A percentile compares a stretch with the other conserved stretches of the same genome.
Conservation (phyloP, 23 tunicate genomes). For the Phallusia fumigata region DNA sequence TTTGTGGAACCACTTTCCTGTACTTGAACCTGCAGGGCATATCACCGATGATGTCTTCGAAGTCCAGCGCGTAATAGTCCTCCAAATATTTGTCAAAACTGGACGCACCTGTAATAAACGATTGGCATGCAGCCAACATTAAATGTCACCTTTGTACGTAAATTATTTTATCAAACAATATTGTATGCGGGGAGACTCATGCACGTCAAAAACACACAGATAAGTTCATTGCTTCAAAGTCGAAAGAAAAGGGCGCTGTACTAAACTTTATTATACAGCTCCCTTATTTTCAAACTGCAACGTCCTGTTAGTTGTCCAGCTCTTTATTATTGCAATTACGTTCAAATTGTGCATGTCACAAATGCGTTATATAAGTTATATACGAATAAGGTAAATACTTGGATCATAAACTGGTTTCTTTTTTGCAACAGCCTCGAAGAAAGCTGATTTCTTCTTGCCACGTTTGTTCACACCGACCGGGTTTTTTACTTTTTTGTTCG, state of each 20-base stretch:
- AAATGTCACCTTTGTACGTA: too few species aligned
- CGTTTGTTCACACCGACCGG: not conserved
- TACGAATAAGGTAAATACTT: conserved; percentile 13
- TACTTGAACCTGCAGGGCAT: conserved; percentile 85
- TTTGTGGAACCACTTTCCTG: conserved; percentile 52
- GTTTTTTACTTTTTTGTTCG: not conserved
- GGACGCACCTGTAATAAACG: conserved; percentile 41
- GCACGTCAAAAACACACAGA: too few species aligned
- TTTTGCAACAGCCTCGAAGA: conserved; percentile 56
- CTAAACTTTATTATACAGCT: too few species aligned
- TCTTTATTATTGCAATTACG: too few species aligned
- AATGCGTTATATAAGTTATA: not conserved
- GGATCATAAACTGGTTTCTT: conserved; percentile 53
- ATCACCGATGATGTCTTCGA: conserved; percentile 79
- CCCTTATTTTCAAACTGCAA: too few species aligned
- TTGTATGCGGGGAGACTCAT: too few species aligned
- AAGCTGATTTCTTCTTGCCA: conserved; percentile 56
- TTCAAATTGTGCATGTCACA: too few species aligned
- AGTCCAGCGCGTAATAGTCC: conserved; percentile 87
- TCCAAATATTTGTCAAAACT: conserved; percentile 65
- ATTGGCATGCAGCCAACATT: too few species aligned
- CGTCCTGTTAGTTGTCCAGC: too few species aligned
- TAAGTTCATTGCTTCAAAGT: too few species aligned
- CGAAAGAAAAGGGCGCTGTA: too few species aligned
- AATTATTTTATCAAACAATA: too few species aligned